Evolutionary conservation across 2,888 invertebrate genomes (phyloP).

Genomic region (Psylliodes chrysocephalus): DNA sequence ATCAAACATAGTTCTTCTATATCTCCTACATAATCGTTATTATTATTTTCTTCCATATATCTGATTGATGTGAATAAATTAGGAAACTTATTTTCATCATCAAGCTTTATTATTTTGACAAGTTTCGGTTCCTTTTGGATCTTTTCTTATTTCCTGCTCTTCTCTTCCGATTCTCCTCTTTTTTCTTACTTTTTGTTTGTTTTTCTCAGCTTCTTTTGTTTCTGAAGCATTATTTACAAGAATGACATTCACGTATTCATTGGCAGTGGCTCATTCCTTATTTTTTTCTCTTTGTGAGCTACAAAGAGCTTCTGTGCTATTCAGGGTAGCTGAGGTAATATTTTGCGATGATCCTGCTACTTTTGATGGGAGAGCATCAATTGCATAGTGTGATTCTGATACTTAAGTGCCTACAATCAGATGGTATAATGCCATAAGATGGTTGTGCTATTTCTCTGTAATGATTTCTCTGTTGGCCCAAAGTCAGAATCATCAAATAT

Average conservation of each 20-base stretch:
- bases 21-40: background rate
- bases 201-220: background rate
- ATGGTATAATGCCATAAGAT: background rate
- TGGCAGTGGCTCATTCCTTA: background rate
- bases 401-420: background rate
- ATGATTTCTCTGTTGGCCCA: background rate
- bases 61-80: background rate
- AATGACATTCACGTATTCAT: no score
- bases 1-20: background rate
- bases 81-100: background rate
- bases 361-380: background rate
- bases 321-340: background rate
- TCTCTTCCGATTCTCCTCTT: constrained; percentile 3
- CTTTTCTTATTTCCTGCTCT: no score
- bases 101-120: background rate
- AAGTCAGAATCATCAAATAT: background rate
- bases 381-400: background rate
- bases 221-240: background rate
- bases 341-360: background rate
- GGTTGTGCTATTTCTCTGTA: background rate
- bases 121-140: background rate
- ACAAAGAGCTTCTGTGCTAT: background rate
- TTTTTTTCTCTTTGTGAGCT: background rate
- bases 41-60: background rate
- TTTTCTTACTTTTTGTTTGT: background rate